Base-by-base conservation (phyloP, 1,140 invertebrate genomes). In the Aphelinus certus region DNA sequence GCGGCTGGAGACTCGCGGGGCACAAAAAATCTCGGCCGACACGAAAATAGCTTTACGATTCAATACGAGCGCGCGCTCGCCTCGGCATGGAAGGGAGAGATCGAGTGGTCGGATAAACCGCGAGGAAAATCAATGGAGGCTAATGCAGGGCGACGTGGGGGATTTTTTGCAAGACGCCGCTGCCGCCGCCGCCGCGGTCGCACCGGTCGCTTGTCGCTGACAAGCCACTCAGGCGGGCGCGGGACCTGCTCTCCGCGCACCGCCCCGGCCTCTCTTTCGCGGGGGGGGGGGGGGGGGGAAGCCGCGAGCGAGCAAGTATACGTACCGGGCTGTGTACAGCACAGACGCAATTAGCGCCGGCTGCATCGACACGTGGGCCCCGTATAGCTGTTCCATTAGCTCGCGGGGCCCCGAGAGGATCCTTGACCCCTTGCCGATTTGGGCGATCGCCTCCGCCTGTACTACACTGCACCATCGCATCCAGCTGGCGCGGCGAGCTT, bases 21-120 rank as follows among this genome's bases (percentile, higher is more conserved):
- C 62, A 66, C 45, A 73, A 73, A 49, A 61, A 73, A 61, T 58
- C 26, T 42, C 45, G 26, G 26, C 26, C 63, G 56, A 10, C 45
- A 67, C 71, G 57, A 73, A 73, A 67, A 73, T 73, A 67, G 71
- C 64, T 61, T 61, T 67, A 67, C 49, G 71, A 73, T 73, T 73
- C 67, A 67, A 73, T 67, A 73, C n/a, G 53, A 58, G 66, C 10
- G 55, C 5, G 7, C n/a, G 26, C 26, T 26, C 26, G 26, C 26
- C 26, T 26, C 26, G 26, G 26, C 26, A 26, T 26, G 26, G 26
- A 26, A 26, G 26, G 26, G 57, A 63, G 56, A 67, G 71, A 73
- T 73, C 62, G 49, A 73, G 56, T 43, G 47, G 9, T 7, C 42
- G 45, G 71, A 73, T 73, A 73, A 73, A 67, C 43, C 42, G 48